Evolutionary conservation across 2,888 invertebrate species (phyloP), one percentile per base, ranked within the genome.

Genomic region (Osedax fenrisi): DNA sequence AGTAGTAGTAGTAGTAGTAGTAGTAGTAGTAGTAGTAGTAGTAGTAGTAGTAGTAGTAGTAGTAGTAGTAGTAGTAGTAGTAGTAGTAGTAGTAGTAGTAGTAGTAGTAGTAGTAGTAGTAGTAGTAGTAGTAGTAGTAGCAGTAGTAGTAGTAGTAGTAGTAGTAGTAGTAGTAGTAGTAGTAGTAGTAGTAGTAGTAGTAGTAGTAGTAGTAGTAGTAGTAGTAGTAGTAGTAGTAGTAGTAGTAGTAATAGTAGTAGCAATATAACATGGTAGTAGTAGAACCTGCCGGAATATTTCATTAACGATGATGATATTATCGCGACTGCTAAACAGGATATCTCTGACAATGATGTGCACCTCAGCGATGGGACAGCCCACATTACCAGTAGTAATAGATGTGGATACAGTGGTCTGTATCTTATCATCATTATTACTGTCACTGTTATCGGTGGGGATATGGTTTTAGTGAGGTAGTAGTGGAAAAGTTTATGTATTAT

Each of bases 301-400:
- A 81, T 95, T 92, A 26, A 95, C 89, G 83, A 96, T 92, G 86
- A 96, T 93, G 3, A 96, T 90, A 84, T 95, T 94, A 79, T 93
- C 92, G 69, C 93, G 88, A 61, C 89, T 91, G 26, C 90, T 89
- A 83, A 92, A 93, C 62, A 96, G 87, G 22, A 94, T 93, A 80
- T 92, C 91, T 68, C 92, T 89, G 0, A 94, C 93, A 74, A 94
- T 89, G 72, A 82, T 81, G 72, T 82, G 81, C 41, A 41, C 10
- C 75, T 83, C 83, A 2, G 81, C 77, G 41, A 78, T 75, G 27
- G 79, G 79, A 74, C 82, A 81, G 23, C 80, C 81, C 24, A 82
- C 82, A 64, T 78, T 73, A n/a, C 64, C 64, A 10, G 25, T 25
- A 21, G 24, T 64, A n/a, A n/a, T n/a, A n/a, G n/a, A n/a, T n/a